Conservation (phyloP, 1,140 invertebrate species). For the Drosophila kohkoa region DNA sequence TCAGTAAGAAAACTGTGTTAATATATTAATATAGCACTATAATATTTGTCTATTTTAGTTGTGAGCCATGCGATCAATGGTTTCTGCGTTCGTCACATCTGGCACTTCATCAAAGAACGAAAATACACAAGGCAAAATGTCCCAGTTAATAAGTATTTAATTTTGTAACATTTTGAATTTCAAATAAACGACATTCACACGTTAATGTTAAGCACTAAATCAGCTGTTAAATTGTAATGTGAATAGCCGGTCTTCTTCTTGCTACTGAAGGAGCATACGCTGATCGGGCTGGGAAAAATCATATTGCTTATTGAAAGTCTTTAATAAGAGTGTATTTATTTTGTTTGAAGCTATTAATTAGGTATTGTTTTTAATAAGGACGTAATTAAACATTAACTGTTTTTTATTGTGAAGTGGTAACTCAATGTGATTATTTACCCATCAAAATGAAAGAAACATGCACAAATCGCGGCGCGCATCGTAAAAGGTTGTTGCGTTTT, state of each 20-base stretch:
- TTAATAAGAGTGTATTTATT: neutral
- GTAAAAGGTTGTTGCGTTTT: constrained; percentile 24
- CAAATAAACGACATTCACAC: constrained; percentile 6
- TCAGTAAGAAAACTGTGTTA: constrained; percentile 40
- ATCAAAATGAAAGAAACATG: neutral
- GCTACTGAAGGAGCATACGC: constrained; percentile 25
- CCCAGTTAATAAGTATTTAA: neutral
- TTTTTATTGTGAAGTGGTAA: neutral
- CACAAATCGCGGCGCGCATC: neutral
- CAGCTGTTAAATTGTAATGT: constrained; percentile 32
- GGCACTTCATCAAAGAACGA: constrained; percentile 42
- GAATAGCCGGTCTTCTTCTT: constrained; percentile 20
- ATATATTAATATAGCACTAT: neutral
- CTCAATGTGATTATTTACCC: neutral
- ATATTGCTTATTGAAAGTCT: neutral
- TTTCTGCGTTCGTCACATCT: constrained; percentile 58
- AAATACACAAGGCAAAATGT: constrained; percentile 48
- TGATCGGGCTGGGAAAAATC: constrained; percentile 19
- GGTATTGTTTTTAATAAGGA: too few relatives aligned
- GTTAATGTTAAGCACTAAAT: constrained; percentile 15
- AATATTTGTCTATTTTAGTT: constrained; percentile 39
- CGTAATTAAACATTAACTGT: neutral
- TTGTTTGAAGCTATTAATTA: too few relatives aligned
- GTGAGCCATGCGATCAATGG: constrained; percentile 59
- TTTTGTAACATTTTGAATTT: neutral